These are phyloP conservation scores for Astreopora myriophthalma DNA, from an alignment of 64 coral and sea anemone genomes.

Conservation along the genomic window DNA sequence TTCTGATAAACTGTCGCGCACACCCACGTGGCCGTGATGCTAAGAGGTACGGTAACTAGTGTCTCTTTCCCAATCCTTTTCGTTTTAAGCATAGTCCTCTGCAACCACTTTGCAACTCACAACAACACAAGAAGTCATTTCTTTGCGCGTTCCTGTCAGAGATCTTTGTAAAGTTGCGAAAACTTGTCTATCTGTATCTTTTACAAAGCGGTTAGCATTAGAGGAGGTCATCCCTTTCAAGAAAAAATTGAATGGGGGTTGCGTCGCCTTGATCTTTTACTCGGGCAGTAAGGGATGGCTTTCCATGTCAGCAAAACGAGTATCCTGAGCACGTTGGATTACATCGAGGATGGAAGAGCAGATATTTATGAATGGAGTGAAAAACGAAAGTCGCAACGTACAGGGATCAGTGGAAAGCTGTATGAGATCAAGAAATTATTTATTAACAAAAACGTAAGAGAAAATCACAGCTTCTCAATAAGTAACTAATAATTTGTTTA, in stretches of 20 bases:
- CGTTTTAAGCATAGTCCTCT: too few species aligned
- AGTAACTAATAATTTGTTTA: not conserved
- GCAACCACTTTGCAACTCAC: too few species aligned
- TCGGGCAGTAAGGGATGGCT: not conserved
- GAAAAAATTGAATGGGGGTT: not conserved
- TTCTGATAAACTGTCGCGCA: too few species aligned
- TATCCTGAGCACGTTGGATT: slow-evolving; percentile 73
- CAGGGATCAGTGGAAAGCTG: slow-evolving; percentile 71
- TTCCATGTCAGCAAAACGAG: slow-evolving; percentile 66
- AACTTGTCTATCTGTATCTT: too few species aligned
- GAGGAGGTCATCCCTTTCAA: not conserved
- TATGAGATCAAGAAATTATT: slow-evolving; percentile 87
- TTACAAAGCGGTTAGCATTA: too few species aligned
- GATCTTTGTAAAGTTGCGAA: not conserved
- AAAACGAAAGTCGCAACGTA: slow-evolving; percentile 57
- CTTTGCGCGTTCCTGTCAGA: too few species aligned
- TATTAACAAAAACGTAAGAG: slow-evolving; percentile 88
- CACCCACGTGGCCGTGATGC: not conserved
- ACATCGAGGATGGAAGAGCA: slow-evolving; percentile 82
- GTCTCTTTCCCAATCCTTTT: not conserved
- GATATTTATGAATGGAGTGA: slow-evolving; percentile 91
- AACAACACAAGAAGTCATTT: too few species aligned
- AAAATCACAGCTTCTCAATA: not conserved
- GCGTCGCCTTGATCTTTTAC: not conserved
- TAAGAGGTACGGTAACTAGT: not conserved